Base-by-base conservation (phyloP, 2,113 vertebrate species). In the Albula goreensis region DNA sequence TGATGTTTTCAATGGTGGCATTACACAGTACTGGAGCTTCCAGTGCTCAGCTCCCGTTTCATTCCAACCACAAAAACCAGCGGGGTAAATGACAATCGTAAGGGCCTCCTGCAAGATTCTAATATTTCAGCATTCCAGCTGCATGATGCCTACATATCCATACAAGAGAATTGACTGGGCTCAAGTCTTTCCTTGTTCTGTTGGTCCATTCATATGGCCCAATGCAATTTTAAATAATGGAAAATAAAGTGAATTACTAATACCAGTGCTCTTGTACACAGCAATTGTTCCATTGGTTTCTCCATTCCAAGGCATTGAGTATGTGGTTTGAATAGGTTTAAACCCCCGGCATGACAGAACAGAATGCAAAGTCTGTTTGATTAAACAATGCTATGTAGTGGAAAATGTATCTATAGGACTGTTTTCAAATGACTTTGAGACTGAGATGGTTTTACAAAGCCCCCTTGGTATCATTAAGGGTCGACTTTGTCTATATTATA, bases 41-140 rank as follows among this genome's bases (percentile, higher is more conserved):
- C 90, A 88, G 90, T 86, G 88, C 89, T 87, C 86, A 85, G 86
- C 86, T 81, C 19, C 80, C 87, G 85, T 88, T 88, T 89, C 51
- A 93, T 93, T 92, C 90, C 91, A 91, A 91, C 92, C 92, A 91
- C 80, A 91, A 92, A 41, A 88, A 50, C 88, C 85, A 87, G 91
- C 57, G n/a, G 89, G 89, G 87, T 89, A 80, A 91, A 90, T 63
- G 84, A 86, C 83, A 90, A 88, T 86, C 88, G 91, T 90, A 87
- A 9, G 85, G 50, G 80, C 87, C 63, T 82, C 89, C 91, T 90
- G 25, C 93, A 92, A 87, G 89, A 19, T 80, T 87, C 89, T 90
- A 50, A 81, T 52, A 81, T 81, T 53, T 88, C 89, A 92, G 89
- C 91, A 93, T 93, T 93, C 92, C 91, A 86, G 85, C 88, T 60